phyloP scores from a whole-genome alignment of 2,113 vertebrate genomes.

The Oxygymnocypris stewartii region DNA sequence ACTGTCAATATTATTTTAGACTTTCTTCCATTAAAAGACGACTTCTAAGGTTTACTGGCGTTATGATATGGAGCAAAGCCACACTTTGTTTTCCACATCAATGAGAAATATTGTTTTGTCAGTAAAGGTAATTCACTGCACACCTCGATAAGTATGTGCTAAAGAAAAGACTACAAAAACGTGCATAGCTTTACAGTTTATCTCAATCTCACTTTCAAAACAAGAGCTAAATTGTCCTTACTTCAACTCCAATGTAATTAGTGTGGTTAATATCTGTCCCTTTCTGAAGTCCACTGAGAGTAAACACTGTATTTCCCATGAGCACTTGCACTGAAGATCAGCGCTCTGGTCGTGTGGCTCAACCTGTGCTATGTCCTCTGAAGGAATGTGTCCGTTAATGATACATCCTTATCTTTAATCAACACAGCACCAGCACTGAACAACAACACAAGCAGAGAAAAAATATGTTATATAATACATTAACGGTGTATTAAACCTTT shows the following conservation, averaged over 20 bases:
- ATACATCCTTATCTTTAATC: constrained; percentile 2
- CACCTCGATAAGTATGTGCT: background rate
- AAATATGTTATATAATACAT: background rate
- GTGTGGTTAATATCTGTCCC: background rate
- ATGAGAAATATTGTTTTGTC: background rate
- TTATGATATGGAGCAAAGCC: background rate
- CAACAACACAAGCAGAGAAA: background rate
- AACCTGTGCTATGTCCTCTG: constrained; percentile 16
- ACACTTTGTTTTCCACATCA: background rate
- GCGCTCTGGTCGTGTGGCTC: background rate
- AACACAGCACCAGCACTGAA: background rate
- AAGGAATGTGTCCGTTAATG: background rate
- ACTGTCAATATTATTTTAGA: constrained; percentile 5
- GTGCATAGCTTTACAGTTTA: background rate
- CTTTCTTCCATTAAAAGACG: background rate
- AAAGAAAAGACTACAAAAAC: background rate
- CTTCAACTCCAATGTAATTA: background rate
- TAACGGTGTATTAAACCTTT: background rate
- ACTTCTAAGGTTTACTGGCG: background rate
- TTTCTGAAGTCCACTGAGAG: constrained; percentile 22
- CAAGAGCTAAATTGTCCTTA: background rate
- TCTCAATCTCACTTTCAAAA: background rate
- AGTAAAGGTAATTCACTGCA: background rate
- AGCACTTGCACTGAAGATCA: background rate
- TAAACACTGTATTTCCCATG: constrained; percentile 31